Conservation (phyloP, 2,797 vertebrate species). For the Choloepus didactylus region DNA sequence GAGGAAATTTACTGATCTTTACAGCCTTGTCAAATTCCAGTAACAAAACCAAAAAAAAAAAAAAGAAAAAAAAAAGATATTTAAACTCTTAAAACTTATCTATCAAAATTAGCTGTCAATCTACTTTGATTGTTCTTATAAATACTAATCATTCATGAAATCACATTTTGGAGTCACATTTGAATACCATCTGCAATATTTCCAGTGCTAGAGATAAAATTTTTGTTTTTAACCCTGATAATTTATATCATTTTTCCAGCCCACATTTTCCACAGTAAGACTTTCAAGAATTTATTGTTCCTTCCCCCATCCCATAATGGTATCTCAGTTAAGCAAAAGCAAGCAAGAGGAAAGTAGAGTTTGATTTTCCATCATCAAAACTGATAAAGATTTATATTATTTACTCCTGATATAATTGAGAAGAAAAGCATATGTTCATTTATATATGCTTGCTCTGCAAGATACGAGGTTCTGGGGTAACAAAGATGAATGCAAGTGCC, state of each 20-base stretch:
- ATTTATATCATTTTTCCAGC: conserved; percentile 62
- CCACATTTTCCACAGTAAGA: conserved; percentile 56
- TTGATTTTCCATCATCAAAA: conserved; percentile 69
- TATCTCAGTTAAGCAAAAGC: conserved; percentile 57
- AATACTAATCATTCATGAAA: conserved; percentile 53
- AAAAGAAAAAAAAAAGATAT: background rate
- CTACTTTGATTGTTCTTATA: conserved; percentile 55
- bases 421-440: conserved; percentile 55
- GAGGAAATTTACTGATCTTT: background rate
- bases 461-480: background rate
- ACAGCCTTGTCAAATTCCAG: conserved; percentile 24
- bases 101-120: conserved; percentile 46
- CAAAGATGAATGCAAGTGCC: background rate
- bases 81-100: conserved; percentile 51
- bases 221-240: conserved; percentile 61
- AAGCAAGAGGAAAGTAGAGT: conserved; percentile 34
- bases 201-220: background rate
- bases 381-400: conserved; percentile 44
- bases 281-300: conserved; percentile 59
- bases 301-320: conserved; percentile 38
- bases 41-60: background rate
- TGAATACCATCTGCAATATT: conserved; percentile 58
- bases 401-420: conserved; percentile 48
- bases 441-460: conserved; percentile 21
- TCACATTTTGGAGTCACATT: conserved; percentile 58